A percentile compares a stretch with the other conserved stretches of the same genome.
Evolutionary conservation across 1,140 invertebrate genomes (phyloP).

Genomic region (Archivesica marissinica): DNA sequence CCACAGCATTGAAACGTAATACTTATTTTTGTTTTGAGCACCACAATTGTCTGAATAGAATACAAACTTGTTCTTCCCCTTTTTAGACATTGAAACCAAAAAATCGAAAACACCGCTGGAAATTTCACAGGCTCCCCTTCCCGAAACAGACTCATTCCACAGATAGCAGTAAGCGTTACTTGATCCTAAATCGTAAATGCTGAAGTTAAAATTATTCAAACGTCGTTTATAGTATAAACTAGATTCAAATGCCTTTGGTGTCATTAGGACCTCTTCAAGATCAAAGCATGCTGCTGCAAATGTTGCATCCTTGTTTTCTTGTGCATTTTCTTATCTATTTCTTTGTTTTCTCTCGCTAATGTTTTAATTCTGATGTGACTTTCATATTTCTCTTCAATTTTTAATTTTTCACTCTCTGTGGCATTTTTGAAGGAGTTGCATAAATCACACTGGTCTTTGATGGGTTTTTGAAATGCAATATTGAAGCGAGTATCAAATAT

Average conservation of each 20-base stretch:
- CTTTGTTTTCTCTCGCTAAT: constrained; percentile 36
- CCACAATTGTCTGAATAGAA: constrained; percentile 44
- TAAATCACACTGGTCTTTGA: constrained; percentile 37
- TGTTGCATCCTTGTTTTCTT: not conserved
- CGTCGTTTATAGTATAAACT: constrained; percentile 20
- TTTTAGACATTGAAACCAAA: constrained; percentile 3
- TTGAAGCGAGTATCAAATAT: constrained; percentile 37
- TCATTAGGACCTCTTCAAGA: constrained; percentile 31
- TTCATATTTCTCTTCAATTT: constrained; percentile 40
- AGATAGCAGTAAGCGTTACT: constrained; percentile 15
- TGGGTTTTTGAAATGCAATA: constrained; percentile 21
- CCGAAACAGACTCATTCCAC: constrained; percentile 32
- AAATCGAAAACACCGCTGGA: constrained; percentile 13
- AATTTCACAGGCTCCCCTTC: constrained; percentile 25
- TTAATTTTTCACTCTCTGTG: constrained; percentile 7
- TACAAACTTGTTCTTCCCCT: constrained; percentile 25
- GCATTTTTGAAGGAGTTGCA: constrained; percentile 25
- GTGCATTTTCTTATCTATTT: constrained; percentile 25
- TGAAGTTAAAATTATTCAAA: constrained; percentile 35
- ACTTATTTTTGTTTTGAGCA: constrained; percentile 55
- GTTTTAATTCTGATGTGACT: constrained; percentile 41
- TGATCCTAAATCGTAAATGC: constrained; percentile 20
- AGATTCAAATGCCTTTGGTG: constrained; percentile 45
- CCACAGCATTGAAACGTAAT: constrained; percentile 25
- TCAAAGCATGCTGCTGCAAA: constrained; percentile 51